A percentile compares a stretch with the other conserved stretches of the same genome.
These are phyloP conservation scores for Cyanoderma ruficeps DNA, from an alignment of 2,113 vertebrate species.

Conservation along the genomic window DNA sequence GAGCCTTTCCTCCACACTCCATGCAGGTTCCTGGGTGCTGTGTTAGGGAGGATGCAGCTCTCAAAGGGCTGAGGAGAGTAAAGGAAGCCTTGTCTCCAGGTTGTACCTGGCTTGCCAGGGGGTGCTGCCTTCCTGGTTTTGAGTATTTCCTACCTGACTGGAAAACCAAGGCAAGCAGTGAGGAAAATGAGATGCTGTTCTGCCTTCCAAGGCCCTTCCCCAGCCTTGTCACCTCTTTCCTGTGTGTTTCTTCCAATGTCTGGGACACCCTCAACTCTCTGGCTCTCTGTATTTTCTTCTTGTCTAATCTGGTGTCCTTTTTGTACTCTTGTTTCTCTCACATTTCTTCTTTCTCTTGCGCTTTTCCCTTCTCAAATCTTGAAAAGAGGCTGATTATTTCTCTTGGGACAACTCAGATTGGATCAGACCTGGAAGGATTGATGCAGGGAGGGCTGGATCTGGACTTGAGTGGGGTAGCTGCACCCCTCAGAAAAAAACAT, in stretches of 20 bases:
- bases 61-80: not conserved
- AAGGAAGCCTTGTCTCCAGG: not conserved
- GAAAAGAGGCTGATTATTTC: not conserved
- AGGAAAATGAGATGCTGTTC: not conserved
- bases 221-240: not conserved
- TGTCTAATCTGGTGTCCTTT: not conserved
- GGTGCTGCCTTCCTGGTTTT: not conserved
- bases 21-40: not conserved
- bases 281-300: not conserved
- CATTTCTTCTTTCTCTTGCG: not conserved
- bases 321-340: not conserved
- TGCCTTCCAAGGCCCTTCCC: not conserved
- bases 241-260: not conserved
- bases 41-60: not conserved
- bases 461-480: fast-evolving
- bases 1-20: not conserved
- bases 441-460: not conserved
- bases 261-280: not conserved
- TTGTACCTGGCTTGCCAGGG: not conserved
- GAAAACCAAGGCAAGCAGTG: not conserved
- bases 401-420: not conserved
- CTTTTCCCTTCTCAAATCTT: not conserved
- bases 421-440: not conserved
- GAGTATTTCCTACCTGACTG: not conserved
- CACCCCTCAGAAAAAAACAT: not conserved